Evolutionary conservation across 2,888 invertebrate species (phyloP), one percentile per base, ranked within the genome.

Genomic region (Cinara cedri): DNA sequence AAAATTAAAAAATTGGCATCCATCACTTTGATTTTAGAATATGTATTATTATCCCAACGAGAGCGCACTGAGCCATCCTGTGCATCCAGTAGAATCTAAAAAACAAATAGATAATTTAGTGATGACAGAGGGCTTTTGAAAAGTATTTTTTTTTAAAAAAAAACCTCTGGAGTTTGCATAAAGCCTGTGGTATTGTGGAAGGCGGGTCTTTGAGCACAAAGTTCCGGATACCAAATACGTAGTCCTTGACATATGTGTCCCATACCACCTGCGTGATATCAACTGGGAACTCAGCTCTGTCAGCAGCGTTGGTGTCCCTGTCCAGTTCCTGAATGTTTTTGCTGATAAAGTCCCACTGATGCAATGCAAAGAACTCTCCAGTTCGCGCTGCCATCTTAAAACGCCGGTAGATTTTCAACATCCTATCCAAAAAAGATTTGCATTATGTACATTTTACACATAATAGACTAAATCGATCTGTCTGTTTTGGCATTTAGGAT

Each of bases 351-450:
- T 90, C 88, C 95, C 95, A 97, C 83, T 96, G 92, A 85, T 93
- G 90, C 34, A 91, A 89, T 0, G 95, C 92, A 85, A 96, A 97
- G 85, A 93, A 96, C 84, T 93, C 91, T 0, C 96, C 92, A 0
- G 91, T 91, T 21, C 90, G 89, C 0, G 93, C 90, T 0, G 94
- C 92, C 84, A 90, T 89, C 83, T 93, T 91, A 85, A 95, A 91
- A 82, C 93, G 91, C 75, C 89, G 90, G n/a, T 93, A 92, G 1
- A 94, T 89, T 84, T 92, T 93, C 86, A 95, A 89, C 91, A 95
- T 94, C 82, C 94, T 94, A 85, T 24, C 2, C 2, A 44, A 49
- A 11, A 8, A 21, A n/a, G n/a, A n/a, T n/a, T n/a, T n/a, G n/a
- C n/a, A n/a, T n/a, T n/a, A n/a, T n/a, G n/a, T n/a, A n/a, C n/a